A percentile compares a stretch with the other conserved stretches of the same genome.
These are phyloP conservation scores for Pluvialis apricaria DNA, from an alignment of 2,113 vertebrate species.

Conservation along the genomic window DNA sequence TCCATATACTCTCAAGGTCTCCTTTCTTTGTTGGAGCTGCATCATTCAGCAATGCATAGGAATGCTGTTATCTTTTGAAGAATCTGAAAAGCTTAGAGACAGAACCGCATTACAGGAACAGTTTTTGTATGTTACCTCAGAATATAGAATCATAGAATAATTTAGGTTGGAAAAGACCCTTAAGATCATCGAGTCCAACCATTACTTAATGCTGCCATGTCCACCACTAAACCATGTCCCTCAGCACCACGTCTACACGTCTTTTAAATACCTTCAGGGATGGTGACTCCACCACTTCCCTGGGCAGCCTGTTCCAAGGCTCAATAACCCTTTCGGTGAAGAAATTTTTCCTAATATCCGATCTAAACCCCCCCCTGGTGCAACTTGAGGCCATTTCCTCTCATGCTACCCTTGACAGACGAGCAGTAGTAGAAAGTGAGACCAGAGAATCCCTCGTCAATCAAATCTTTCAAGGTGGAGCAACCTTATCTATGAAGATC, in stretches of 20 bases:
- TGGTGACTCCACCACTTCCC: not conserved
- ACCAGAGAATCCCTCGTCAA: not conserved
- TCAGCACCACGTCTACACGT: accelerated
- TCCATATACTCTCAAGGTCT: not conserved
- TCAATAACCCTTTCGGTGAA: not conserved
- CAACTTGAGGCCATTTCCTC: not conserved
- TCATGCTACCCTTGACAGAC: not conserved
- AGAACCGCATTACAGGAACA: not conserved
- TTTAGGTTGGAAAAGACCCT: not conserved
- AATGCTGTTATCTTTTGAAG: not conserved
- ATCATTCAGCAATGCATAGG: not conserved
- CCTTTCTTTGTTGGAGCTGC: not conserved
- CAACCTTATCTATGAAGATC: not conserved
- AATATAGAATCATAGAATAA: not conserved
- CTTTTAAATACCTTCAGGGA: not conserved
- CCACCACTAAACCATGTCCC: not conserved
- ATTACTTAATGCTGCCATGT: not conserved
- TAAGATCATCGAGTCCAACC: not conserved
- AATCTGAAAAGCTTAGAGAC: not conserved
- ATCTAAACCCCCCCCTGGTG: not conserved
- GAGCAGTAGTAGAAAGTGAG: not conserved
- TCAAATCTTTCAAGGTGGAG: not conserved
- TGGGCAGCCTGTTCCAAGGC: not conserved
- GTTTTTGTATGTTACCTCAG: not conserved
- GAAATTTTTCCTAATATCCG: not conserved